phyloP scores from a whole-genome alignment of 2,113 vertebrate genomes.

The Pseudonaja textilis region DNA sequence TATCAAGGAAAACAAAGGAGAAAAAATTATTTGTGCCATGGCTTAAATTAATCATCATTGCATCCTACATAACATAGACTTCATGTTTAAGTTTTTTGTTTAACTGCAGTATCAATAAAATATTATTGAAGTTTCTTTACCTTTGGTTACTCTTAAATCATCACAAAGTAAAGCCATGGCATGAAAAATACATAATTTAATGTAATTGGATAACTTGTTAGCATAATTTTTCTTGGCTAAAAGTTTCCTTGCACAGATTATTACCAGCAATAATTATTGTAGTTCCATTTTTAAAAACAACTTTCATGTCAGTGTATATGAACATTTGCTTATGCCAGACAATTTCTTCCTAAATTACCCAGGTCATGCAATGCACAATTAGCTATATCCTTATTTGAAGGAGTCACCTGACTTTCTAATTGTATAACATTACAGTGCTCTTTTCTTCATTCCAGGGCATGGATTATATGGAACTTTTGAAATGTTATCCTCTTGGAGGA shows the following conservation, averaged over 20 bases:
- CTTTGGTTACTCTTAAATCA: constrained; percentile 1
- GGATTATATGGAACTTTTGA: constrained; percentile 97
- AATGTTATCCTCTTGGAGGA: constrained; percentile 97
- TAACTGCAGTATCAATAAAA: neutral
- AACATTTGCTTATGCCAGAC: constrained; percentile 14
- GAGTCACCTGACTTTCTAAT: constrained; percentile 27
- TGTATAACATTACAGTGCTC: constrained; percentile 54
- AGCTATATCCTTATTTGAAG: neutral
- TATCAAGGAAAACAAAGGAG: neutral
- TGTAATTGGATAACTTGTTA: constrained; percentile 6
- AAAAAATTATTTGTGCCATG: neutral
- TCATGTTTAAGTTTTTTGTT: neutral
- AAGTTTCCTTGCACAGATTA: neutral
- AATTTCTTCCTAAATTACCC: neutral
- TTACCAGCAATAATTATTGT: neutral
- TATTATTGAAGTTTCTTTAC: neutral
- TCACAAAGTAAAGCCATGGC: neutral
- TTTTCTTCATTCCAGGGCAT: constrained; percentile 86
- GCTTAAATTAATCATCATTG: neutral
- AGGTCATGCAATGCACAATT: constrained; percentile 9
- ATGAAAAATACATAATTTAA: neutral
- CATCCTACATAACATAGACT: neutral
- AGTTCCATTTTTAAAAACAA: constrained; percentile 3
- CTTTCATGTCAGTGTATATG: neutral
- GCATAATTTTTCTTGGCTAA: neutral